Conservation (phyloP, 1,140 invertebrate species). For the Eciton burchellii region DNA sequence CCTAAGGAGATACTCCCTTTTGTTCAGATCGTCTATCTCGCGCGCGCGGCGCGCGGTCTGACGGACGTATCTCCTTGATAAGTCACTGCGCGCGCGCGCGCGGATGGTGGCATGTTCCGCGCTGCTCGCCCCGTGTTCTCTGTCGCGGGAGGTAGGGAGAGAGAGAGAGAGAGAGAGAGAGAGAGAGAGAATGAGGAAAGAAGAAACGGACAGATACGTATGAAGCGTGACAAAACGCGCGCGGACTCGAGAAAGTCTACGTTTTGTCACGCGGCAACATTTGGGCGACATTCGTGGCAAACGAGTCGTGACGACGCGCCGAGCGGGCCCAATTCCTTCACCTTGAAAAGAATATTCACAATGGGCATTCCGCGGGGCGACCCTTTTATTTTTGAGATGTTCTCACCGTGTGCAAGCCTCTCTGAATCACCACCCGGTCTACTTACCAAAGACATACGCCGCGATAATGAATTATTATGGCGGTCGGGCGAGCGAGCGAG, state of each 20-base stretch:
- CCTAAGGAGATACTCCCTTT: conserved; percentile 1
- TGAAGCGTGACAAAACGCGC: conserved; percentile 71
- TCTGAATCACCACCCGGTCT: conserved; percentile 42
- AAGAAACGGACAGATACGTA: conserved; percentile 62
- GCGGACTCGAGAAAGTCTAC: conserved; percentile 65
- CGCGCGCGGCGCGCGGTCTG: too few species aligned
- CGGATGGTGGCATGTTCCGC: conserved; percentile 33
- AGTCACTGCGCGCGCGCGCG: conserved; percentile 29
- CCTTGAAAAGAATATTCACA: conserved; percentile 69
- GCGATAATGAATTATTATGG: conserved; percentile 65
- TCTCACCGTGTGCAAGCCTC: neutral
- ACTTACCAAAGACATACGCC: conserved; percentile 42
- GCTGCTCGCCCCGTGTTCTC: conserved; percentile 7
- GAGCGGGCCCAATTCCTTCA: conserved; percentile 53
- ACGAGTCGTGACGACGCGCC: conserved; percentile 71
- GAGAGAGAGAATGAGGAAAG: too few species aligned
- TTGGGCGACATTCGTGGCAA: conserved; percentile 73
- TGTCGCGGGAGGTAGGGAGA: conserved; percentile 59
- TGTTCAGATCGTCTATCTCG: conserved; percentile 30
- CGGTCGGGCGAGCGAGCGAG: conserved; percentile 34
- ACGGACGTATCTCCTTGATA: conserved; percentile 67
- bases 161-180: too few species aligned
- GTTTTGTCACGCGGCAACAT: conserved; percentile 72
- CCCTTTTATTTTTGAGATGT: conserved; percentile 66
- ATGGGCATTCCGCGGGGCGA: conserved; percentile 62